Percentiles rank a stretch among this genome's conserved stretches.
phyloP scores from a whole-genome alignment of 2,888 invertebrate genomes.

The Archaeoteleia sp. region DNA sequence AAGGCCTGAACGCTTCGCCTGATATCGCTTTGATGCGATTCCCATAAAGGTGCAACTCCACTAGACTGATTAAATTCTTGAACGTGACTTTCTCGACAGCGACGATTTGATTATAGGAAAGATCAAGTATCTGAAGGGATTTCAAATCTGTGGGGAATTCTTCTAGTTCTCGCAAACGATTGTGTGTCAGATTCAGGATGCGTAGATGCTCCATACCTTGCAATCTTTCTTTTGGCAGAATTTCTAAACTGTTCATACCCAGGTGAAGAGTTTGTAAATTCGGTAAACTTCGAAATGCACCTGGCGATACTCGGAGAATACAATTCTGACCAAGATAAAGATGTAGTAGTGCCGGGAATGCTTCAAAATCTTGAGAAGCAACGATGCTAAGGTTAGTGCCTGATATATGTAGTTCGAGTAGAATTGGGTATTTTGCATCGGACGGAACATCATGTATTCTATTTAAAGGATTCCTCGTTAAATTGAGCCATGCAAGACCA shows the following conservation, averaged over 20 bases:
- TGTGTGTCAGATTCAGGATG: conserved; percentile 89
- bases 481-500: conserved; percentile 84
- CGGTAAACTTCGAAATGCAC: conserved; percentile 87
- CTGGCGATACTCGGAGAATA: conserved; percentile 87
- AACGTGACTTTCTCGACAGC: conserved; percentile 87
- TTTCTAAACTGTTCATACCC: conserved; percentile 88
- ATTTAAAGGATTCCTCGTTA: conserved; percentile 88
- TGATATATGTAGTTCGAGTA: conserved; percentile 87
- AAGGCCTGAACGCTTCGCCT: conserved; percentile 84
- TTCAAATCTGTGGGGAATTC: conserved; percentile 87
- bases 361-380: conserved; percentile 90
- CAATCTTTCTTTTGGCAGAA: conserved; percentile 88
- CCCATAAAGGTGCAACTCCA: conserved; percentile 86
- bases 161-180: conserved; percentile 87
- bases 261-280: conserved; percentile 88
- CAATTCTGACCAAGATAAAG: conserved; percentile 84
- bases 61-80: conserved; percentile 83
- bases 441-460: conserved; percentile 84
- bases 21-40: conserved; percentile 89
- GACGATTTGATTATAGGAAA: conserved; percentile 89
- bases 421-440: conserved; percentile 82
- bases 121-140: conserved; percentile 86
- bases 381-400: conserved; percentile 88
- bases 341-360: conserved; percentile 86
- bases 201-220: conserved; percentile 86